Evolutionary conservation across 2,113 vertebrate species (phyloP), one percentile per base, ranked within the genome.

Genomic region (Sinocyclocheilus grahami): DNA sequence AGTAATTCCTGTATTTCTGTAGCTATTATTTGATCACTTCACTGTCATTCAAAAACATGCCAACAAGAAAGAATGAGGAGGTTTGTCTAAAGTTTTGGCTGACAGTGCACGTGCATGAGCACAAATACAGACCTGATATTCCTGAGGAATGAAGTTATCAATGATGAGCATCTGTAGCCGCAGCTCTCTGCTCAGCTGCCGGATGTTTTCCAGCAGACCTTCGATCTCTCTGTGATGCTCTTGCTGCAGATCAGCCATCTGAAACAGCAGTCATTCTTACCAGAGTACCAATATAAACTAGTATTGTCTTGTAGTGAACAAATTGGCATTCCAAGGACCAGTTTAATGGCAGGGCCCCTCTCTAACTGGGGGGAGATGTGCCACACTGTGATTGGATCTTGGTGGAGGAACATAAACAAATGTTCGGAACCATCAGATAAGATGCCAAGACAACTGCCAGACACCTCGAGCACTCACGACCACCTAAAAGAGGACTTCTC

Each of bases 211-310:
- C 55, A 99, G 89, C 0, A 99, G 94, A 0, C 97, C 98, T 89
- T 99, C 98, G 0, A 98, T 99, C 93, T 99, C 98, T 78, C 98
- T 91, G 95, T 99, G 97, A 89, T 99, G 96, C 87, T 99, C 98
- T 58, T 99, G 98, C 12, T 98, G 98, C 76, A 99, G 94, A 92
- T 99, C 98, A 53, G 97, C 98, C 97, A 99, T 97, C 98, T 99
- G 87, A 48, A 62, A 77, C 10, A 79, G 69, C 24, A 58, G 48
- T 67, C 18, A 46, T 76, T 48, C 6, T 42, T 11, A 39, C 7
- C 46, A 0, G 18, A n/a, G 39, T 3, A 16, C 46, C 24, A 11
- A 11, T 12, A 10, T 48, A 48, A 48, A 48, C 46, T 48, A 11
- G 9, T 48, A 13, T 39, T 39, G 39, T 6, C 39, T 6, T 39